These are phyloP conservation scores for Acanthurus lineatus DNA, from an alignment of 2,797 vertebrate species.

Conservation along the genomic window DNA sequence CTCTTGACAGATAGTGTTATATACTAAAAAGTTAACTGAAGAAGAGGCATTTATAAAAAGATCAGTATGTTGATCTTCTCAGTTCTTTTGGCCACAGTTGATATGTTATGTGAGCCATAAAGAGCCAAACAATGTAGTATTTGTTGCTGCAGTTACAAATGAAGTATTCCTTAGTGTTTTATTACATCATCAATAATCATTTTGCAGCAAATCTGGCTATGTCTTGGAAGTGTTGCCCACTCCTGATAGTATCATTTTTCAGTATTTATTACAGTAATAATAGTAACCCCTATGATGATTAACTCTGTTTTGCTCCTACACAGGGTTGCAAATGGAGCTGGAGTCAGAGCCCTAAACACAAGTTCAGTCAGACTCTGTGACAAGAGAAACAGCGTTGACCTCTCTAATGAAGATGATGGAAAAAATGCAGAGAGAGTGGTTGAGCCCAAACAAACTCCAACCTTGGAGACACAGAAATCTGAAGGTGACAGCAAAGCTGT, in stretches of 20 bases:
- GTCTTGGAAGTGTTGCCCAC: neutral
- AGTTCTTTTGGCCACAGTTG: neutral
- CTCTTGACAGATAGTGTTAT: neutral
- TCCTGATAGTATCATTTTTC: neutral
- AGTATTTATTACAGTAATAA: neutral
- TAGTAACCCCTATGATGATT: neutral
- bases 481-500: slow-evolving; percentile 12
- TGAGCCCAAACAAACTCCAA: slow-evolving; percentile 20
- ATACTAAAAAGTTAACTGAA: neutral
- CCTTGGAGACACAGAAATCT: slow-evolving; percentile 13
- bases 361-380: slow-evolving; percentile 61
- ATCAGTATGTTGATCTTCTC: neutral
- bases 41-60: neutral
- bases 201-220: neutral
- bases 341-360: slow-evolving; percentile 67
- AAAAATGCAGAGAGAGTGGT: slow-evolving; percentile 5
- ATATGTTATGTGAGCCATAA: neutral
- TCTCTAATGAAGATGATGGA: slow-evolving; percentile 37
- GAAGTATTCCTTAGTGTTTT: neutral
- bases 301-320: slow-evolving; percentile 25
- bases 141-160: neutral
- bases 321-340: slow-evolving; percentile 60
- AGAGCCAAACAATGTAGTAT: neutral
- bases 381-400: slow-evolving; percentile 51
- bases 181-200: neutral